Evolutionary conservation across 1,140 invertebrate genomes (phyloP).

Genomic region (Bombyx mori): DNA sequence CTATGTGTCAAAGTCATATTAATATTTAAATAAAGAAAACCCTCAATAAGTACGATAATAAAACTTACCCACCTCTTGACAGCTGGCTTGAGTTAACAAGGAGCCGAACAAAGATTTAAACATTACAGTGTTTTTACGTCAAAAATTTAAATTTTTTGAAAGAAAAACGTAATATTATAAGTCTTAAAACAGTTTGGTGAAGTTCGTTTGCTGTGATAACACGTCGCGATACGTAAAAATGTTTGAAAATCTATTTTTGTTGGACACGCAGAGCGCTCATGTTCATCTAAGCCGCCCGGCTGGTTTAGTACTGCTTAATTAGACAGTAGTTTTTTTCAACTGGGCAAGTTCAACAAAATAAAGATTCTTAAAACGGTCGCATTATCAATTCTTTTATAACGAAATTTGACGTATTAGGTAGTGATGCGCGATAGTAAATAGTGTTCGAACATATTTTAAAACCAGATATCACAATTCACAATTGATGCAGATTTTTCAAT

Average conservation of each 20-base stretch:
- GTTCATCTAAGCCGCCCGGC: slow-evolving; percentile 45
- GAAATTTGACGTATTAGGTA: slow-evolving; percentile 24
- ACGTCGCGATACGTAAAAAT: slow-evolving; percentile 63
- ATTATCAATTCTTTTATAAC: slow-evolving; percentile 14
- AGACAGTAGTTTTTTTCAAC: slow-evolving; percentile 14
- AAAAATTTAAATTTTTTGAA: slow-evolving; percentile 38
- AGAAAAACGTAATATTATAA: slow-evolving; percentile 47
- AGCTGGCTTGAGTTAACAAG: slow-evolving; percentile 69
- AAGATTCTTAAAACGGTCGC: slow-evolving; percentile 19
- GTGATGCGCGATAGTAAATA: slow-evolving; percentile 13
- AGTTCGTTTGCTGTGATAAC: slow-evolving; percentile 55
- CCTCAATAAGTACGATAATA: slow-evolving; percentile 25
- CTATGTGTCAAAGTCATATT: not conserved
- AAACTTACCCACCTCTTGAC: slow-evolving; percentile 77
- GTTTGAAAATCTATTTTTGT: slow-evolving; percentile 65
- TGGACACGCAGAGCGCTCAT: slow-evolving; percentile 59
- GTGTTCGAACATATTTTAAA: not conserved
- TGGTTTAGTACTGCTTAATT: slow-evolving; percentile 13
- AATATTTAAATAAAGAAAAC: slow-evolving; percentile 6
- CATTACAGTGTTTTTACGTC: slow-evolving; percentile 65
- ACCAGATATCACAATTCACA: not conserved
- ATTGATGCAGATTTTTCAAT: too few species aligned
- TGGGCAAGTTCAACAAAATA: slow-evolving; percentile 8
- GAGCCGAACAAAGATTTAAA: slow-evolving; percentile 63
- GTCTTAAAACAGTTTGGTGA: slow-evolving; percentile 30